Percentiles rank a stretch among this genome's conserved stretches.
Conservation (phyloP, 2,888 invertebrate genomes). For the Camponotus fellah region DNA sequence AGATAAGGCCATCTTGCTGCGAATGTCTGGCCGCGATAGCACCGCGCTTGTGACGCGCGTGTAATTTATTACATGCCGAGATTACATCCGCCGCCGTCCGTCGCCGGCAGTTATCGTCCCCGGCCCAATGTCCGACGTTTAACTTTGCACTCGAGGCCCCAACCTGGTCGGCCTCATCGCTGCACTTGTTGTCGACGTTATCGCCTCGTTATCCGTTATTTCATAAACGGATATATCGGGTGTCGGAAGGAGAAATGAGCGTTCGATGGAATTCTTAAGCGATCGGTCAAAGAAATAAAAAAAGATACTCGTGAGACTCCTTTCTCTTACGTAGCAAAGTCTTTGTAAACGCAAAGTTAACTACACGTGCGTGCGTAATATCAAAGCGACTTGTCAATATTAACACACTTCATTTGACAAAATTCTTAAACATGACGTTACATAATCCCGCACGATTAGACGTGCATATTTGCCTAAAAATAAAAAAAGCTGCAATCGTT, state of each 20-base stretch:
- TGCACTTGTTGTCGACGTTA: slow-evolving; percentile 50
- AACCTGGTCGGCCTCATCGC: slow-evolving; percentile 40
- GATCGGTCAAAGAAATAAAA: background rate
- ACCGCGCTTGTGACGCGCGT: slow-evolving; percentile 78
- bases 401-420: background rate
- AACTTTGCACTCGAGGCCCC: slow-evolving; percentile 26
- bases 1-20: slow-evolving; percentile 83
- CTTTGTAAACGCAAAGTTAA: background rate
- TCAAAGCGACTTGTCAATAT: background rate
- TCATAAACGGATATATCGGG: background rate
- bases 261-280: background rate
- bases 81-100: slow-evolving; percentile 63
- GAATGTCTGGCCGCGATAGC: slow-evolving; percentile 84
- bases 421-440: background rate
- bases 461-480: background rate
- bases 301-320: background rate
- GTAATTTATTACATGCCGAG: slow-evolving; percentile 82
- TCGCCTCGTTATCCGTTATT: slow-evolving; percentile 18
- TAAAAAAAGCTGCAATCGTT: background rate
- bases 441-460: background rate
- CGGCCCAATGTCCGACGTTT: slow-evolving; percentile 50
- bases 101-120: slow-evolving; percentile 58
- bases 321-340: background rate
- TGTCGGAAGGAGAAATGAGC: background rate
- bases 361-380: background rate